Percentiles rank a stretch among this genome's conserved stretches.
Evolutionary conservation across 2,888 invertebrate genomes (phyloP).

Genomic region (Ornithoptera alexandrae): DNA sequence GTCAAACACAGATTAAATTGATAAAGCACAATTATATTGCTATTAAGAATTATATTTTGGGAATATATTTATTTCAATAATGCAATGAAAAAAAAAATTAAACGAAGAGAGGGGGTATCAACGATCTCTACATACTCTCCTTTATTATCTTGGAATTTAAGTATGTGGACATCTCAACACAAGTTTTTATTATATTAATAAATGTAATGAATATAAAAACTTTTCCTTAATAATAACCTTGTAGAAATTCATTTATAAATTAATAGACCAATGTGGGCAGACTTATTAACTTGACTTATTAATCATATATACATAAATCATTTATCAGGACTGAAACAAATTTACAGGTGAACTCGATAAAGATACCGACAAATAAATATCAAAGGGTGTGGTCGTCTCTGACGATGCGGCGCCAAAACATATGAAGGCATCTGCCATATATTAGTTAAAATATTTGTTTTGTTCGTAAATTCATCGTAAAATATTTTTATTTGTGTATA

Average conservation of each 20-base stretch:
- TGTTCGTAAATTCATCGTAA: slow-evolving; percentile 13
- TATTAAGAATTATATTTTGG: no score
- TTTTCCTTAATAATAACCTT: background rate
- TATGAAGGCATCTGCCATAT: slow-evolving; percentile 64
- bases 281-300: background rate
- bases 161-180: no score
- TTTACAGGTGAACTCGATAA: slow-evolving; percentile 64
- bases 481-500: slow-evolving; percentile 13
- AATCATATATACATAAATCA: background rate
- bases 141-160: no score
- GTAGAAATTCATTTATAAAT: background rate
- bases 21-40: background rate
- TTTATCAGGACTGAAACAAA: slow-evolving; percentile 36
- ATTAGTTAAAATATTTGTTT: slow-evolving; percentile 34
- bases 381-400: slow-evolving; percentile 31
- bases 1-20: background rate
- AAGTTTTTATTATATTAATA: no score
- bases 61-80: no score
- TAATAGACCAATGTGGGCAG: background rate
- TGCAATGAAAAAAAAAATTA: no score
- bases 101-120: no score
- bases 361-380: slow-evolving; percentile 35
- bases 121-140: no score
- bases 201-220: no score
- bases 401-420: slow-evolving; percentile 63